Evolutionary conservation across 2,113 vertebrate genomes (phyloP).

Genomic region (Apteryx owenii): DNA sequence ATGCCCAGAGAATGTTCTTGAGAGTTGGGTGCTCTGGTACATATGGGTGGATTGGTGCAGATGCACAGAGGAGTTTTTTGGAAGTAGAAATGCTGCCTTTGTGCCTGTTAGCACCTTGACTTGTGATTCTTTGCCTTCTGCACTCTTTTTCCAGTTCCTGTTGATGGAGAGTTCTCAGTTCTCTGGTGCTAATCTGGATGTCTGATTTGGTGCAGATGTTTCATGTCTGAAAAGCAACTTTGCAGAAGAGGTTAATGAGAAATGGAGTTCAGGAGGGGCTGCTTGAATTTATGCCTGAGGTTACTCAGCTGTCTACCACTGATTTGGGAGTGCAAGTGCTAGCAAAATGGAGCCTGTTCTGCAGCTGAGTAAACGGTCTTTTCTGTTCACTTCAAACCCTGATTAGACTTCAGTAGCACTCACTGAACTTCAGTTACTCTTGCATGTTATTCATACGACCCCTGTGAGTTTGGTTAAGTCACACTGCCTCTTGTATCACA

Average conservation of each 20-base stretch:
- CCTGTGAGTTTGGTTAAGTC: neutral
- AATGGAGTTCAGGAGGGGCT: neutral
- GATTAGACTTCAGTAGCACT: neutral
- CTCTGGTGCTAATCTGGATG: neutral
- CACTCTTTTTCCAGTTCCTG: neutral
- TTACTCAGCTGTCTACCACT: neutral
- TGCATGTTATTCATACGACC: neutral
- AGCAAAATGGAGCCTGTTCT: neutral
- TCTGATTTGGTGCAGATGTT: neutral
- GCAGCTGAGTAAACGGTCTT: neutral
- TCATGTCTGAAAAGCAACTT: neutral
- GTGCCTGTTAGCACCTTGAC: neutral
- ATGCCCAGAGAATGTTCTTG: accelerated
- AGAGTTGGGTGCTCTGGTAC: neutral
- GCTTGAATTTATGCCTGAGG: neutral
- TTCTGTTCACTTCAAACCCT: neutral
- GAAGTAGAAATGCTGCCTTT: neutral
- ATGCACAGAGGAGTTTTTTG: neutral
- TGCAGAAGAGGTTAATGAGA: neutral
- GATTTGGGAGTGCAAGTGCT: neutral
- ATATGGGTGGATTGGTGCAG: neutral
- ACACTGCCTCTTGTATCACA: neutral
- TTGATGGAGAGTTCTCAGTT: neutral
- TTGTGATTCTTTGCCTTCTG: neutral
- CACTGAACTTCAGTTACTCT: neutral